These are phyloP conservation scores for Dicranocentrus wangi DNA, from an alignment of 2,888 invertebrate species.

Conservation along the genomic window DNA sequence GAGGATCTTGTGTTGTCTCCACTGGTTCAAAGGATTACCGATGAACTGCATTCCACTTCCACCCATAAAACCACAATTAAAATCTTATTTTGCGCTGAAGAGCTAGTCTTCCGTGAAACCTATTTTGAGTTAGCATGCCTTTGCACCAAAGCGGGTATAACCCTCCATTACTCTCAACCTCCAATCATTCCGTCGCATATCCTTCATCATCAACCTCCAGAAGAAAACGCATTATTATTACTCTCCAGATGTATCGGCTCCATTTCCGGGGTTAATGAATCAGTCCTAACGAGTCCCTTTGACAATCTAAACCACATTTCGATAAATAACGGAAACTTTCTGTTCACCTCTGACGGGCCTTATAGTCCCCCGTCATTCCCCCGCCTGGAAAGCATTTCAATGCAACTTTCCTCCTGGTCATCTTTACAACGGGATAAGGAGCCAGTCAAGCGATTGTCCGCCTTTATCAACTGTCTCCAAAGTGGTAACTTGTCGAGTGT, in stretches of 20 bases:
- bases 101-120: not conserved
- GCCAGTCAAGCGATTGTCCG: not conserved
- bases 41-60: not conserved
- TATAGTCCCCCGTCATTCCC: not conserved
- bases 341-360: not conserved
- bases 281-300: not conserved
- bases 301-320: not conserved
- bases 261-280: conserved; percentile 2
- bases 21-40: not conserved
- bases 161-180: not conserved
- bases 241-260: conserved; percentile 2
- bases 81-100: conserved; percentile 11
- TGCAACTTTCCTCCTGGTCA: conserved; percentile 10
- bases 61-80: not conserved
- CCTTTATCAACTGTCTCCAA: not conserved
- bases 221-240: not conserved
- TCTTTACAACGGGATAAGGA: not conserved
- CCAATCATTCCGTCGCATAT: not conserved
- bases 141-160: not conserved
- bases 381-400: not conserved
- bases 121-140: not conserved
- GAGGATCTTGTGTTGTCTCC: not conserved
- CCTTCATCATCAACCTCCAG: too few relatives aligned
- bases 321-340: not conserved
- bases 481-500: not conserved